These are phyloP conservation scores for Phoebastria nigripes DNA, from an alignment of 2,797 vertebrate species.

Conservation along the genomic window DNA sequence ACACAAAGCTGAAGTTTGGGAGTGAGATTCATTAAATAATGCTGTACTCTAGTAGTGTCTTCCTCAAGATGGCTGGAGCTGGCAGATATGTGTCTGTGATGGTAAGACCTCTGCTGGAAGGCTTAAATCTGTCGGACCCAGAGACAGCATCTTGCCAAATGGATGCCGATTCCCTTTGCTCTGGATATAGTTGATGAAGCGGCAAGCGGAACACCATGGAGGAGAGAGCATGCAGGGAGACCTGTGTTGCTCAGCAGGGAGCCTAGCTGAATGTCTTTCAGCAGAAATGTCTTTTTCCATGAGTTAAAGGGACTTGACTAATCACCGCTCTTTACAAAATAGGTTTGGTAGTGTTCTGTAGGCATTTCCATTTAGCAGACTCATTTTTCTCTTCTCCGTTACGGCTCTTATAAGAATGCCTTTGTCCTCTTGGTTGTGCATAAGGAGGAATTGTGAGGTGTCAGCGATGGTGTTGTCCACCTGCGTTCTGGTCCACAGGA, in stretches of 20 bases:
- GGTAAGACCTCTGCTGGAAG: neutral
- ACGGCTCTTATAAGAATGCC: neutral
- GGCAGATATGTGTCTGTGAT: neutral
- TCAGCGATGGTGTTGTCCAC: neutral
- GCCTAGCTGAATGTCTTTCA: neutral
- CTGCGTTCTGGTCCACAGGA: neutral
- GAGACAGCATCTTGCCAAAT: neutral
- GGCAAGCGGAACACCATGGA: rapidly evolving
- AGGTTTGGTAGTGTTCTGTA: neutral
- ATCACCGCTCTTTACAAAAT: neutral
- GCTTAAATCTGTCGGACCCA: neutral
- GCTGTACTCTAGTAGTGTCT: neutral
- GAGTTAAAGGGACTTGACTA: neutral
- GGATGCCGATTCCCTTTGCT: neutral
- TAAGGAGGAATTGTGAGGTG: neutral
- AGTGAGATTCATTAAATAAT: neutral
- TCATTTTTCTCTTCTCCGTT: neutral
- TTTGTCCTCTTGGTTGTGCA: neutral
- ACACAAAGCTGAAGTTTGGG: neutral
- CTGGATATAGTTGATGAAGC: neutral
- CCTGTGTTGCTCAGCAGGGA: neutral
- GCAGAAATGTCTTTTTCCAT: neutral
- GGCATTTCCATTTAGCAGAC: neutral
- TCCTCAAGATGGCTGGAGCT: neutral
- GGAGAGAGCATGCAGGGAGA: neutral